Percentiles rank a stretch among this genome's conserved stretches.
phyloP scores from a whole-genome alignment of 2,888 invertebrate genomes.

The Limnephilus marmoratus region DNA sequence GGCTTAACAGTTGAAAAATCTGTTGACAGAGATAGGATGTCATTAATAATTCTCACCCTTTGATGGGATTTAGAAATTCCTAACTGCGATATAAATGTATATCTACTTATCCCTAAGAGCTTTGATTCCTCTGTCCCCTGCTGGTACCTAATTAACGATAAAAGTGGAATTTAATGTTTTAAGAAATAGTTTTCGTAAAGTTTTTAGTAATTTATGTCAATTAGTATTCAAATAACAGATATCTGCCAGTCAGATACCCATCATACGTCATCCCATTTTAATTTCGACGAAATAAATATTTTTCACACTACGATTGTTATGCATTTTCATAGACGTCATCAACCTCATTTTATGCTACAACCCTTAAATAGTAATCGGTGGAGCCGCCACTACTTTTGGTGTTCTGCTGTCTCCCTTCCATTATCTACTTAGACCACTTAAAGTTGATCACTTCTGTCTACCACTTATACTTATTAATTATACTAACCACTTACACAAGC shows the following conservation, averaged over 20 bases:
- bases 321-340: neutral
- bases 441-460: too few relatives aligned
- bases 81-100: constrained; percentile 16
- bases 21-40: constrained; percentile 34
- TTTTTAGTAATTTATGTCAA: neutral
- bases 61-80: neutral
- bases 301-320: neutral
- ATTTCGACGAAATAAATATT: neutral
- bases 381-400: too few relatives aligned
- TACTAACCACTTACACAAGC: too few relatives aligned
- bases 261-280: neutral
- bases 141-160: neutral
- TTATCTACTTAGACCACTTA: too few relatives aligned
- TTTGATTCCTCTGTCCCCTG: neutral
- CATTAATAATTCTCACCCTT: constrained; percentile 34
- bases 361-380: too few relatives aligned
- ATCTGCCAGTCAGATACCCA: neutral
- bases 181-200: neutral
- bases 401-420: too few relatives aligned
- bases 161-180: neutral
- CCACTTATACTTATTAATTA: too few relatives aligned
- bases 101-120: constrained; percentile 9
- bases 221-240: neutral
- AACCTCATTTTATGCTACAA: too few relatives aligned
- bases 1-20: constrained; percentile 29